Base-by-base conservation (phyloP, 2,797 vertebrate species). In the Amblyopsis hoosieri region DNA sequence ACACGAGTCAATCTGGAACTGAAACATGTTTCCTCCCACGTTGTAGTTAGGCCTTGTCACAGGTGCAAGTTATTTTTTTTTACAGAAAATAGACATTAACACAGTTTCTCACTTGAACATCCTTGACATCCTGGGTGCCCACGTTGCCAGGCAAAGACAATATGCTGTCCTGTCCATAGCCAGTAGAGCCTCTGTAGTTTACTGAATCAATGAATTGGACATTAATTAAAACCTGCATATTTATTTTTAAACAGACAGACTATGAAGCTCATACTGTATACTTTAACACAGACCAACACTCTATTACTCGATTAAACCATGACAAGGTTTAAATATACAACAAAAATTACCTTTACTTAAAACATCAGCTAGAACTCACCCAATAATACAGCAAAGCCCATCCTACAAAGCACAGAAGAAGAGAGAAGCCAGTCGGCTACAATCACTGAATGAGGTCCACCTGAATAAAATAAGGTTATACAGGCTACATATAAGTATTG, bases 141-240 rank as follows among this genome's bases (percentile, higher is more conserved):
- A 96, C 84, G 3, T 94, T 95, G 59, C 97, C 97, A 0, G 87
- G 94, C 69, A 99, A 86, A 3, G 96, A 99, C 54, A 86, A 74
- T 73, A 99, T 87, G 2, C 49, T 96, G 87, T 99, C 95, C 87
- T 99, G 97, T 61, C 98, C 98, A 0, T 93, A 99, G 57, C 97
- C 98, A 46, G 94, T 72, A 0, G 98, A 99, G 46, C 98, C 98
- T 0, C 98, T 94, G 78, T 99, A 99, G 84, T 99, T 99, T 78
- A 99, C 97, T 99, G 76, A 56, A 75, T 63, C 37, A 29, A 57
- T 61, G 50, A 47, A 69, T 14, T 15, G 37, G 37, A 42, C 6
- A 42, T 42, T 1, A 8, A 37, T 37, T 9, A 42, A 42, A 42
- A 42, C 7, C 37, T 42, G 57, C 0, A 67, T 12, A 51, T 7